Evolutionary conservation across 2,888 invertebrate species (phyloP).

Genomic region (Drosophila algonquin): DNA sequence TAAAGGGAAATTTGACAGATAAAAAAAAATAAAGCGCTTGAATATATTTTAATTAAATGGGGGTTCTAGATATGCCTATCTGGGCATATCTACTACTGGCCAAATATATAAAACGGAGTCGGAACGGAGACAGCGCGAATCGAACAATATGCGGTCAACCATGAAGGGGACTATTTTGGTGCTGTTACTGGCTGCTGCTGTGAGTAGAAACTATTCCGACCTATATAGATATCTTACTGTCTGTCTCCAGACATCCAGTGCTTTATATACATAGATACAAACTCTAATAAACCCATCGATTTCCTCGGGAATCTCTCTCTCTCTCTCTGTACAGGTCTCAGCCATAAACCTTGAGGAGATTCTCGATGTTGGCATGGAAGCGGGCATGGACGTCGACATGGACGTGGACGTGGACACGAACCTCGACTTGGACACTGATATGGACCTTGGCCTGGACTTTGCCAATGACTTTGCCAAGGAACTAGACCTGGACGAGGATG

Average conservation of each 20-base stretch:
- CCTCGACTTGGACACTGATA: not conserved
- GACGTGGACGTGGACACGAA: conserved; percentile 6
- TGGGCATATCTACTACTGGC: not conserved
- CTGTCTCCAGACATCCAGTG: not conserved
- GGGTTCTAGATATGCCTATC: conserved; percentile 33
- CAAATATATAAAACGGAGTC: conserved; percentile 16
- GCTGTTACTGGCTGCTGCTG: conserved; percentile 19
- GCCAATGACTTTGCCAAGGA: conserved; percentile 15
- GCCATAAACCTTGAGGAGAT: conserved; percentile 7
- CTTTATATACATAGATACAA: too few species aligned
- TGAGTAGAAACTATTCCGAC: conserved; percentile 14
- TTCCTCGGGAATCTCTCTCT: too few species aligned
- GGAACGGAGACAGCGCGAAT: not conserved
- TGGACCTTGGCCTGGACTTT: conserved; percentile 1
- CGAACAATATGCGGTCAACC: conserved; percentile 7
- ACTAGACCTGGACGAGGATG: not conserved
- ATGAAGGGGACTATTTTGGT: conserved; percentile 32
- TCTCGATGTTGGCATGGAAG: not conserved
- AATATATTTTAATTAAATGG: conserved; percentile 45
- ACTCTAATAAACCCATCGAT: too few species aligned
- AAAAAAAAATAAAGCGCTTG: conserved; percentile 26
- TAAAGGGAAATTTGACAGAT: conserved; percentile 36
- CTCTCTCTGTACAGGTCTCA: conserved; percentile 7
- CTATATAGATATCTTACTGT: not conserved
- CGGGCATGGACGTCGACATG: not conserved